Base-by-base conservation (phyloP, 2,888 invertebrate genomes). In the Tenthredo mesomela region DNA sequence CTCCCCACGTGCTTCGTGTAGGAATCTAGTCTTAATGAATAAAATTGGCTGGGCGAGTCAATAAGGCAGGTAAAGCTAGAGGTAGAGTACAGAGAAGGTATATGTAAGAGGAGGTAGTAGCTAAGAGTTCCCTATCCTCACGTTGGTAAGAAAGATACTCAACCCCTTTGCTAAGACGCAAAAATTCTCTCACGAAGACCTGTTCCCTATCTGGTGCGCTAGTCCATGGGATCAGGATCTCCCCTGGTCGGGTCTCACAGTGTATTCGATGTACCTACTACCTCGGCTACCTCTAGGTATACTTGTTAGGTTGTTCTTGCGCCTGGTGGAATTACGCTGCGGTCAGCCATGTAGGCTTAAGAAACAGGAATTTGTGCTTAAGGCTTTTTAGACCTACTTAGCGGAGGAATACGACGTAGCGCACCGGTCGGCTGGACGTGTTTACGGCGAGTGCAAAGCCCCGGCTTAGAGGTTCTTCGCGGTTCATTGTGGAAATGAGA, bases 11-110 rank as follows among this genome's bases (percentile, higher is more conserved):
- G 88, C 88, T 91, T 89, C 92, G 91, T 91, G 92, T 91, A 91
- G 91, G 91, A 91, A 91, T 92, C 92, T 92, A 91, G 90, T 87
- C 90, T 91, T 92, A 92, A 92, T 92, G 92, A 92, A 91, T 92
- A 92, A 92, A 92, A 91, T 90, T 91, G 89, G 89, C 89, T 50
- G 58, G 50, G 58, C 29, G 82, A 70, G 70, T 82, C 82, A 70
- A 70, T 82, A 82, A 82, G 70, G 67, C 82, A 43, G 80, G 80
- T 80, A 61, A 61, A 61, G 82, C 80, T 47, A 61, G 80, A 21
- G 33, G 65, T 15, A 61, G 61, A 29, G 54, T 33, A 80, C 21
- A n/a, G 61, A 61, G 77, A 10, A 61, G 54, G 33, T 50, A 50
- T 58, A 61, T 40, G 43, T 43, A 65, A n/a, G 40, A 61, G 58